These are phyloP conservation scores for Sorex maritimensis DNA, from an alignment of 2,797 vertebrate species.

Conservation along the genomic window DNA sequence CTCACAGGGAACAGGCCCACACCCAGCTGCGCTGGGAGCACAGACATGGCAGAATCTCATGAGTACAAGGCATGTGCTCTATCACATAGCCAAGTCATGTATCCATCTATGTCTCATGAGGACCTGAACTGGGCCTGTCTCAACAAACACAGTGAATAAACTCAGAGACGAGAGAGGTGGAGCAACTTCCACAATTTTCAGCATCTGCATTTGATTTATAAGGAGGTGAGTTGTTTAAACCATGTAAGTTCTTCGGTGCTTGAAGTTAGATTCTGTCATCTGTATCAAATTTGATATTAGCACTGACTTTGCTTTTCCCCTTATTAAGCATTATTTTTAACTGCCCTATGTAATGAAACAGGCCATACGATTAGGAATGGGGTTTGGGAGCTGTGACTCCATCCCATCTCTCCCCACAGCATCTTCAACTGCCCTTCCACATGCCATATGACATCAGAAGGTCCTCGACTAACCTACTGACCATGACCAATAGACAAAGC, in stretches of 20 bases:
- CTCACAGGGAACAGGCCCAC: no score
- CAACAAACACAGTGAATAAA: neutral
- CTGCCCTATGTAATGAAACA: slow-evolving; percentile 70
- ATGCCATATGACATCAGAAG: neutral
- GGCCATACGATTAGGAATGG: slow-evolving; percentile 22
- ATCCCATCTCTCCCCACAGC: neutral
- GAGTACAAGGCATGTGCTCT: no score
- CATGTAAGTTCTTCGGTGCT: slow-evolving; percentile 9
- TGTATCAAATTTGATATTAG: slow-evolving; percentile 58
- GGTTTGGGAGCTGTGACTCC: slow-evolving; percentile 37
- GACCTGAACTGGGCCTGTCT: neutral
- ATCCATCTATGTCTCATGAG: neutral
- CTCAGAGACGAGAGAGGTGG: neutral
- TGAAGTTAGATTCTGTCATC: slow-evolving; percentile 46
- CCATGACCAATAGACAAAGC: no score
- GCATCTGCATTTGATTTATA: slow-evolving; percentile 20
- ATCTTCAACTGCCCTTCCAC: neutral
- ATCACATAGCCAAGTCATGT: no score
- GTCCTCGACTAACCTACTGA: neutral
- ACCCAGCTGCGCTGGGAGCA: no score
- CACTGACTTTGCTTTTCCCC: slow-evolving; percentile 46
- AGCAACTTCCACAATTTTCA: neutral
- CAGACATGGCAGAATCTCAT: no score
- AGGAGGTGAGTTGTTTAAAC: neutral
- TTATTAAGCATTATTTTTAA: slow-evolving; percentile 67